Base-by-base conservation (phyloP, 2,113 vertebrate genomes). In the Siniperca chuatsi region DNA sequence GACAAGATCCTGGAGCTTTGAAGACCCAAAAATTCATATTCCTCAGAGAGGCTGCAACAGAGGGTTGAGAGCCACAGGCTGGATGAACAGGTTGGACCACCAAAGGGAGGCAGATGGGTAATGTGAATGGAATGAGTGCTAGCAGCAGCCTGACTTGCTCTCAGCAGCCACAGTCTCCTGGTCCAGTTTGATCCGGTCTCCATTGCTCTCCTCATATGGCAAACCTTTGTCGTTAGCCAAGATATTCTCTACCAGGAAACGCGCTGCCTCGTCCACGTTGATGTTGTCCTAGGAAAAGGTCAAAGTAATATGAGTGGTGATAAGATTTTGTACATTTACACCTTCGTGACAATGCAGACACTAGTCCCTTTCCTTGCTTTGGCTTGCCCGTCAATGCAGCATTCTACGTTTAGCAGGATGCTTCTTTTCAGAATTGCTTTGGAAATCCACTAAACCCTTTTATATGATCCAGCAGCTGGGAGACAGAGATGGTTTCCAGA, bases 251-350 rank as follows among this genome's bases (percentile, higher is more conserved):
- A 99, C 98, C 92, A 99, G 95, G 94, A 98, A 99, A 61, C 96
- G 96, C n/a, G 97, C 96, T 1, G 98, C 98, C 90, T 99, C 98
- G 0, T 99, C 98, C 67, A 99, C 98, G 60, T 99, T 99, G 85
- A 99, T 96, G 87, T 99, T 99, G 89, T 99, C 98, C 99, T 99
- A 87, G n/a, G 90, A 37, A 79, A 83, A 70, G n/a, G 21, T 50
- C 7, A 87, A 81, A 83, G 64, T 15, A 58, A 52, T 20, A 16
- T 3, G 64, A 73, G 33, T 50, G 15, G 52, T 35, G 13, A 58
- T 70, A 1, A 40, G 40, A 61, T 11, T 29, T 25, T 64, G 29
- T 16, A 73, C 9, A 67, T 67, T 73, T 54, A 37, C 35, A 54
- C 50, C 77, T 20, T 16, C 3, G 25, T 60, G 77, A 85, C 25